Evolutionary conservation across 2,888 invertebrate genomes (phyloP).

Genomic region (Pristionchus arcanus): DNA sequence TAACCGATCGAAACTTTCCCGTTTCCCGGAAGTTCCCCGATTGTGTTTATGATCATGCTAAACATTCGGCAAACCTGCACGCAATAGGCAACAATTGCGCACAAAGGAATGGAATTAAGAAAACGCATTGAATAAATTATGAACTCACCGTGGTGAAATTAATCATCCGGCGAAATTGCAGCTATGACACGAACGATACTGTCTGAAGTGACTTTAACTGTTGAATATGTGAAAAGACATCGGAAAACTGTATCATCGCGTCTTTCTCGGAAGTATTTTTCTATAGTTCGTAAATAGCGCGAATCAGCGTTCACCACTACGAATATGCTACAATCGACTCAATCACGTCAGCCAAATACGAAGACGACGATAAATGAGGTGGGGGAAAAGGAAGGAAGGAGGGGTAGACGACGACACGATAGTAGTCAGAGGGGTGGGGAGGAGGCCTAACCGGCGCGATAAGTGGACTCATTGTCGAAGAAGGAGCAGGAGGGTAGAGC

Average conservation of each 20-base stretch:
- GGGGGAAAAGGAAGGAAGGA: slow-evolving; percentile 35
- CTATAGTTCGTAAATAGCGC: not conserved
- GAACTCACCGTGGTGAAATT: not conserved
- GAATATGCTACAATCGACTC: not conserved
- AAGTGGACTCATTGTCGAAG: slow-evolving; percentile 9
- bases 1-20: not conserved
- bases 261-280: not conserved
- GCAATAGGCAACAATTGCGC: too few species aligned
- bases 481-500: too few species aligned
- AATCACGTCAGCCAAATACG: not conserved
- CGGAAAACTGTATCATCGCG: not conserved
- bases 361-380: not conserved
- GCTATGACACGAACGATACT: not conserved
- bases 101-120: too few species aligned
- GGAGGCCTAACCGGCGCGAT: not conserved
- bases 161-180: not conserved
- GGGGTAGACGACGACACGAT: slow-evolving; percentile 14
- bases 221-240: not conserved
- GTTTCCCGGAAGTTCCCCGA: not conserved
- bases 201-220: not conserved
- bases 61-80: too few species aligned
- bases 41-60: not conserved
- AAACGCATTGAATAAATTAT: too few species aligned
- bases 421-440: not conserved
- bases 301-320: not conserved